Evolutionary conservation across 2,888 invertebrate species (phyloP), one percentile per base, ranked within the genome.

Genomic region (Ophion slaviceki): DNA sequence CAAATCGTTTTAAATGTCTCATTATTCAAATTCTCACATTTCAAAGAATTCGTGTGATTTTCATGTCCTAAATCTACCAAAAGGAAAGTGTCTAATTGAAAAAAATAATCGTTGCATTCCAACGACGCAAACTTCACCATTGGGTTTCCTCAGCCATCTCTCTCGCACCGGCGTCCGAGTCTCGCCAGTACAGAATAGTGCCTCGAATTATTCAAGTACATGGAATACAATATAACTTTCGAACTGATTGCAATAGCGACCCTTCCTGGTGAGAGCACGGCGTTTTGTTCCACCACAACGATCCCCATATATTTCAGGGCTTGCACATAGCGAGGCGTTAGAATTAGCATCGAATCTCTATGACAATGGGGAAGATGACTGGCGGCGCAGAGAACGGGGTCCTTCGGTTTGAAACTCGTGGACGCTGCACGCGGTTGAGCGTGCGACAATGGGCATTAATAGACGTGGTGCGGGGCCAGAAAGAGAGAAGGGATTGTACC

Each of bases 371-470:
- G 67, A 53, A n/a, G 75, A 62, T 71, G 80, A 76, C 77, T 40
- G 57, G 36, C 62, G 74, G 5, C 40, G 8, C 53, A 62, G 28
- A 57, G 59, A 77, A 74, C 71, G 81, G 61, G 61, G 28, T 68
- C 36, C 28, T 53, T 5, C 14, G 32, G 61, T 62, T 53, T 62
- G 24, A 20, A 53, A 24, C 57, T 68, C 47, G 28, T 62, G 81
- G 32, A 53, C 76, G 24, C 70, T 10, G 47, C 32, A 62, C 24
- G 20, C 32, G 32, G 64, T 72, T 62, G 32, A 20, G 61, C 32
- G 28, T 24, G 10, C 14, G 62, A 84, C 84, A 86, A 85, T 85
- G 64, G 84, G 80, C 72, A 80, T 85, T 85, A 85, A 87, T 85
- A 78, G 86, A 84, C 74, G 28, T n/a, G 11, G 17, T 36, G 17